Conservation (phyloP, 2,113 vertebrate species). For the Rhizomys pruinosus region DNA sequence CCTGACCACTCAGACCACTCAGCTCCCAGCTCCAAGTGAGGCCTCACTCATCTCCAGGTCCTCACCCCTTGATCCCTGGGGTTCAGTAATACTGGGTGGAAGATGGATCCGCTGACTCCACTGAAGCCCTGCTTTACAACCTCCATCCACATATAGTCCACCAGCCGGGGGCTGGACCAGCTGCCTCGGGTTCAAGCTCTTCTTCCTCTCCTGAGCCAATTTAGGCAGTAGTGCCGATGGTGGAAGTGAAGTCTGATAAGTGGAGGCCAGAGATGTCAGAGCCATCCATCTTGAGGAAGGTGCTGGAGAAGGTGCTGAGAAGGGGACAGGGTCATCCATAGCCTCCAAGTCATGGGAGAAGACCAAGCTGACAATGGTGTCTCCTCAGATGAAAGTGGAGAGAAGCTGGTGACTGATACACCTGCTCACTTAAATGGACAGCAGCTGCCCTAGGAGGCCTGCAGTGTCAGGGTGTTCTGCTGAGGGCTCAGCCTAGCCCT, state of each 20-base stretch:
- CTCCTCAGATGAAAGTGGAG: background rate
- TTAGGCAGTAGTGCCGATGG: background rate
- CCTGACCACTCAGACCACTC: slow-evolving; percentile 80
- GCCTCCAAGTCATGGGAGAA: background rate
- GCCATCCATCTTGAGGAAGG: background rate
- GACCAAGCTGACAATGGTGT: background rate
- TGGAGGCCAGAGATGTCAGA: background rate
- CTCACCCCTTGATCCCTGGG: background rate
- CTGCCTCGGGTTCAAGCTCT: background rate
- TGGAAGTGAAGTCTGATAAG: background rate
- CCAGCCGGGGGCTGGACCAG: background rate
- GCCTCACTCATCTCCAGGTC: background rate
- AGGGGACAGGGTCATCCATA: background rate
- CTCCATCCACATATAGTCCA: background rate
- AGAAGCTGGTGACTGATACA: background rate
- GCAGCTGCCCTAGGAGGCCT: background rate
- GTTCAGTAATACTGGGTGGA: background rate
- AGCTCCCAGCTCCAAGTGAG: slow-evolving; percentile 84
- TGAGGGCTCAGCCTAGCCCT: background rate
- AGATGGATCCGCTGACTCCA: background rate
- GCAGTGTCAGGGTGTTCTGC: background rate
- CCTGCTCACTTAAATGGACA: no score
- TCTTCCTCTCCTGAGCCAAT: background rate
- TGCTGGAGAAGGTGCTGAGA: background rate
- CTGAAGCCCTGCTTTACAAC: background rate